Evolutionary conservation across 1,140 invertebrate species (phyloP).

Genomic region (Drosophila orosa): DNA sequence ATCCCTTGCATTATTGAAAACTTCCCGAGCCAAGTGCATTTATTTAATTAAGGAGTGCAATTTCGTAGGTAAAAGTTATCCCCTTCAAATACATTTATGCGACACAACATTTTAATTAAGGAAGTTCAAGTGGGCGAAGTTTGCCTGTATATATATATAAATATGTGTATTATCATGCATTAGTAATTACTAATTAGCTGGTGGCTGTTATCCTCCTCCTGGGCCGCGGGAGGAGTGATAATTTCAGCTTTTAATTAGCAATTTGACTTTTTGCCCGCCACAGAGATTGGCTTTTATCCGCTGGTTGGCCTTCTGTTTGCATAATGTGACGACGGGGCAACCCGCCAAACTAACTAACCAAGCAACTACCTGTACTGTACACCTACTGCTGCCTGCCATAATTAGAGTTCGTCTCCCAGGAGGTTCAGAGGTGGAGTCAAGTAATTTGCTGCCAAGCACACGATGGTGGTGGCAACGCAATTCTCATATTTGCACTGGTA

Average conservation of each 20-base stretch:
- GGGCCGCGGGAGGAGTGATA: slow-evolving; percentile 13
- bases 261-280: slow-evolving; percentile 58
- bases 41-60: neutral
- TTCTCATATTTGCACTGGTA: slow-evolving; percentile 64
- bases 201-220: slow-evolving; percentile 28
- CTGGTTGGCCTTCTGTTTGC: slow-evolving; percentile 46
- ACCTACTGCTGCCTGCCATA: slow-evolving; percentile 43
- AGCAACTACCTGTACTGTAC: slow-evolving; percentile 7
- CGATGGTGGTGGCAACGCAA: slow-evolving; percentile 18
- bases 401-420: slow-evolving; percentile 64
- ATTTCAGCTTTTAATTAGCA: slow-evolving; percentile 66
- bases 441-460: slow-evolving; percentile 12
- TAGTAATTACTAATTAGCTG: slow-evolving; percentile 65
- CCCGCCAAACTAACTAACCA: neutral
- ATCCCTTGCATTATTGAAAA: neutral
- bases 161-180: slow-evolving; percentile 33
- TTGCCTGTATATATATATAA: slow-evolving; percentile 28
- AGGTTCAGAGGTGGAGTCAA: slow-evolving; percentile 44
- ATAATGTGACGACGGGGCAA: slow-evolving; percentile 35
- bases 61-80: neutral
- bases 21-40: neutral
- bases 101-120: slow-evolving; percentile 4
- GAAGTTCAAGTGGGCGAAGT: slow-evolving; percentile 13
- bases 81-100: slow-evolving; percentile 5
- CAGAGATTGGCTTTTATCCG: slow-evolving; percentile 53